Evolutionary conservation across 2,113 vertebrate species (phyloP).

Genomic region (Eublepharis macularius): DNA sequence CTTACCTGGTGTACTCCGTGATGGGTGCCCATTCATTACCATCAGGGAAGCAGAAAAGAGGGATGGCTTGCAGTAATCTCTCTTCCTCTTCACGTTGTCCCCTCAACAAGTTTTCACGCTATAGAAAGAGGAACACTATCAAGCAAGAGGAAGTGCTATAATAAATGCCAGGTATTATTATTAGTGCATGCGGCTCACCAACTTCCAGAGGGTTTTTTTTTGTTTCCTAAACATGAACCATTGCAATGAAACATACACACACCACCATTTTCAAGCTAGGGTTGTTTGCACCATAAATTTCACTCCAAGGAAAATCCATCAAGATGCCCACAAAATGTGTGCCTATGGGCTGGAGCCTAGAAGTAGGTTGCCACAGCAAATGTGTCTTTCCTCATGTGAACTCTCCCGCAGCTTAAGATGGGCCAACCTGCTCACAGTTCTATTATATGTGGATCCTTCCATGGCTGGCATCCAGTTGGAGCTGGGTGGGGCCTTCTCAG

Average conservation of each 20-base stretch:
- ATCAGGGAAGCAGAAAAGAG: conserved; percentile 94
- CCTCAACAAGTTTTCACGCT: conserved; percentile 87
- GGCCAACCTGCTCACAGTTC: no score
- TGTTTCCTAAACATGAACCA: not conserved
- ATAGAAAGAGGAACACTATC: conserved; percentile 2
- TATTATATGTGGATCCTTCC: no score
- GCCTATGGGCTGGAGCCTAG: no score
- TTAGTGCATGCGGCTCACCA: not conserved
- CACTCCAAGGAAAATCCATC: not conserved
- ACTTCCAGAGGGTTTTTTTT: not conserved
- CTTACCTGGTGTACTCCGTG: conserved; percentile 88
- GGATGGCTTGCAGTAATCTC: conserved; percentile 87
- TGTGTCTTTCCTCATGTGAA: no score
- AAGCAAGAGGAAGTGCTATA: not conserved
- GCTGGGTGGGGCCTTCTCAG: no score
- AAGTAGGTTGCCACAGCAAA: no score
- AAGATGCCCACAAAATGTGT: no score
- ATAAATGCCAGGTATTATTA: not conserved
- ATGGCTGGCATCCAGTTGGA: no score
- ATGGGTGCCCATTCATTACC: conserved; percentile 88
- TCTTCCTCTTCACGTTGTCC: conserved; percentile 94
- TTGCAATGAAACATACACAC: not conserved
- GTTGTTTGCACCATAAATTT: not conserved
- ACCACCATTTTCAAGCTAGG: not conserved
- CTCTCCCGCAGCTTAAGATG: no score